Evolutionary conservation across 2,113 vertebrate species (phyloP), one percentile per base, ranked within the genome.

Genomic region (Neogale vison): DNA sequence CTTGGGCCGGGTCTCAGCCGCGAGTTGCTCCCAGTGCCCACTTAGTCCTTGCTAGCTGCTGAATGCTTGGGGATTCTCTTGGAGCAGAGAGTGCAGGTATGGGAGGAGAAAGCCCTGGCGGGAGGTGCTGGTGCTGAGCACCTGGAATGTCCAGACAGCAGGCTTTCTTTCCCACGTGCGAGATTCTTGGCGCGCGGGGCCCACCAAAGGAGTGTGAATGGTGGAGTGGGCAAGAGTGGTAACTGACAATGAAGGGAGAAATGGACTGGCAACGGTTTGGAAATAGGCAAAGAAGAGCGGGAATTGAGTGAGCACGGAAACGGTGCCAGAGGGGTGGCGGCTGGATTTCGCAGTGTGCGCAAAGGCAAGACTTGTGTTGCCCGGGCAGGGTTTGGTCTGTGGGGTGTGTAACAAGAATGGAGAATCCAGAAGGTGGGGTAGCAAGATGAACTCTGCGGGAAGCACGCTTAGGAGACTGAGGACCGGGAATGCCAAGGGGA

Each of bases 241-340:
- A 31, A n/a, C 34, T 1, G 45, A 5, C 55, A 55, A 39, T 0
- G 45, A 39, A 20, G 12, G 17, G n/a, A 4, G n/a, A 18, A 15
- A 20, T 14, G 65, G 34, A 17, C 57, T 10, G 34, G 63, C 31
- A 98, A 84, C 63, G 97, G 98, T 2, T 98, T 99, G 86, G 98
- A 99, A 98, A 99, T 99, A 20, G 99, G 99, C 74, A 99, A 99
- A 95, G 99, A 99, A 55, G 99, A 99, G 96, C 98, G 99, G 97
- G 99, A 99, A 17, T 99, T 99, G 99, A 99, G 98, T 99, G 89
- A 99, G 99, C 6, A 99, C 99, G 96, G 99, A 99, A 98, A 99
- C 99, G 97, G 99, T 98, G 99, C 3, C 98, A 98, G 99, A 99
- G 90, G 99, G 99, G 83, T 98, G 99, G 0, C 98, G 99, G 11